These are phyloP conservation scores for Caenorhabditis briggsae DNA, from an alignment of 1,140 invertebrate species.

Conservation along the genomic window DNA sequence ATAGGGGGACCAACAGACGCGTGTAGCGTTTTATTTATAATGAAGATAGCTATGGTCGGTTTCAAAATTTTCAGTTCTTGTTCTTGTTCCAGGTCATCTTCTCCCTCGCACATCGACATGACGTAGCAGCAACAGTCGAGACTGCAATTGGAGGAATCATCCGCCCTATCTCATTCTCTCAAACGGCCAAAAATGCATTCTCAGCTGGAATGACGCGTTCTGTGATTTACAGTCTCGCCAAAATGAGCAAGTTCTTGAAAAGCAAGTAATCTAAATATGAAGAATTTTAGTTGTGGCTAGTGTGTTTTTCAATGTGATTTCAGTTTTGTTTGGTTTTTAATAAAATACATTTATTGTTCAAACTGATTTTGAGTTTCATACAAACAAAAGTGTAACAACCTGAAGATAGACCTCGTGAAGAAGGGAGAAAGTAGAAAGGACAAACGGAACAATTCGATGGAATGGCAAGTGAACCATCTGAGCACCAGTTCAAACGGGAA, in stretches of 20 bases:
- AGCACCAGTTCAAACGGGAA: conserved; percentile 4
- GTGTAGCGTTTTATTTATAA: no score
- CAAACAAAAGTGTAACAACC: not conserved
- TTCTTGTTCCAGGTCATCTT: conserved; percentile 70
- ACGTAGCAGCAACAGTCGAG: conserved; percentile 66
- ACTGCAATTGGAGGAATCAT: conserved; percentile 69
- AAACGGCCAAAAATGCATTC: conserved; percentile 72
- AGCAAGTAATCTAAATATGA: conserved; percentile 44
- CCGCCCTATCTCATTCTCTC: conserved; percentile 55
- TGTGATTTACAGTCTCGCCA: conserved; percentile 64
- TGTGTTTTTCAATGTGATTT: not conserved
- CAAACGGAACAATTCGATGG: conserved; percentile 32
- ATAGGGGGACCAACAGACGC: no score
- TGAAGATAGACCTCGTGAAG: conserved; percentile 5
- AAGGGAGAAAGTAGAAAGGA: not conserved
- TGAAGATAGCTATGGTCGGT: no score
- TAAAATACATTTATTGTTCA: conserved; percentile 15
- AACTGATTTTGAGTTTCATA: not conserved
- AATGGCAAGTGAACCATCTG: conserved; percentile 29
- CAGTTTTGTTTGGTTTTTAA: not conserved
- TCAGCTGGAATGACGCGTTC: conserved; percentile 72
- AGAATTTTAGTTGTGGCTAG: not conserved
- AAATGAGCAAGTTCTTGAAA: conserved; percentile 68
- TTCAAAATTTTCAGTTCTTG: no score
- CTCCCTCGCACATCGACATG: conserved; percentile 72